Evolutionary conservation across 2,797 vertebrate genomes (phyloP), one percentile per base, ranked within the genome.

Genomic region (Lophius americanus): DNA sequence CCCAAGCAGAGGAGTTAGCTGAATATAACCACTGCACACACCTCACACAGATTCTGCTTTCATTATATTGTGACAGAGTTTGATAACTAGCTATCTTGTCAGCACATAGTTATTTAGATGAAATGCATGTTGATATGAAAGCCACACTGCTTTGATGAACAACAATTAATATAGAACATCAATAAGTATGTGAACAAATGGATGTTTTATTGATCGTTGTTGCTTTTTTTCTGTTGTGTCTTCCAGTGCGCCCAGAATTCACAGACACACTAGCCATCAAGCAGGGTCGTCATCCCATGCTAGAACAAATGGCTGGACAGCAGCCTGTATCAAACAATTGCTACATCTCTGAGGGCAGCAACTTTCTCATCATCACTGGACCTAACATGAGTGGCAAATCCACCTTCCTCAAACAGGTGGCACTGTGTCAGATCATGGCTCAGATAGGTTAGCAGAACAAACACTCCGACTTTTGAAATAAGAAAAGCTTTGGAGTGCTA

Each of bases 301-400:
- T 99, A 83, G 97, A 99, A 89, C 95, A 94, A 81, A 95, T 99
- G 77, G 88, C 91, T 64, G 42, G 95, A 80, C 96, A 96, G 78
- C 95, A 95, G 89, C 95, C 96, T 11, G 88, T 99, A 37, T 90
- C 96, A 8, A 99, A 99, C 88, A 96, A 98, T 84, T 95, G 93
- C 0, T 98, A 96, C 70, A 92, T 98, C 82, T 95, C 95, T 6
- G 96, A 96, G 85, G 96, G 96, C 71, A 97, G 91, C 90, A 98
- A 98, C 92, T 97, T 98, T 85, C 82, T 96, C 75, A 95, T 99
- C 77, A 92, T 99, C 82, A 98, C 98, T 33, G 97, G 98, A 73
- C 98, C 97, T 70, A 99, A 99, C 87, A 99, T 99, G 97, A 99
- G 97, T 64, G 98, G 98, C 70, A 99, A 99, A 81, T 99, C 97